phyloP scores from a whole-genome alignment of 2,888 invertebrate species.

The Bugulina stolonifera region DNA sequence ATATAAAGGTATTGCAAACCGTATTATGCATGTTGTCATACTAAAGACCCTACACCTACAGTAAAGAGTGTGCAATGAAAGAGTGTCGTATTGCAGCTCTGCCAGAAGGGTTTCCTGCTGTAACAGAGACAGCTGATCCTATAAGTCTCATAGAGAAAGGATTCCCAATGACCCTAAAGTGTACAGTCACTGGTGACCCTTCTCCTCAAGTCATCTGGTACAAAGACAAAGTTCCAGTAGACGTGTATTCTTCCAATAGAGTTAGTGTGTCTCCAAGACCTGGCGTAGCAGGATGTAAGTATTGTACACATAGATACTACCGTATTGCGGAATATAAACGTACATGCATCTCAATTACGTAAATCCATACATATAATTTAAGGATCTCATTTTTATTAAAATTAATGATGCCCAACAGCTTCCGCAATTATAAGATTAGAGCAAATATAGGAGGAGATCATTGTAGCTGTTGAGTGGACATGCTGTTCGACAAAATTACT shows the following conservation, averaged over 20 bases:
- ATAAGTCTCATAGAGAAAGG: constrained; percentile 81
- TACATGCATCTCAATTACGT: background rate
- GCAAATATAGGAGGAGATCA: too few species aligned
- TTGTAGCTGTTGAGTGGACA: too few species aligned
- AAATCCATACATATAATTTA: too few species aligned
- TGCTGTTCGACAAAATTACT: too few species aligned
- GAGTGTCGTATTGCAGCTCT: constrained; percentile 67
- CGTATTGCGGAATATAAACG: background rate
- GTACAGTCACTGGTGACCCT: constrained; percentile 80
- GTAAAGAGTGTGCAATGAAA: too few species aligned
- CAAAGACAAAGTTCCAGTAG: constrained; percentile 73
- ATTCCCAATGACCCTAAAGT: constrained; percentile 80
- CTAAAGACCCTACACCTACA: too few species aligned
- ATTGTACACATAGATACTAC: background rate
- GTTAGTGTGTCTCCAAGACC: background rate
- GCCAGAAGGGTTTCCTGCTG: constrained; percentile 85
- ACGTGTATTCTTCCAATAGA: constrained; percentile 57
- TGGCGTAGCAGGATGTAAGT: constrained; percentile 13
- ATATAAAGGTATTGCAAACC: too few species aligned
- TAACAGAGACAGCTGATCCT: constrained; percentile 79
- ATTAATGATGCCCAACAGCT: too few species aligned
- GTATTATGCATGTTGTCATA: too few species aligned
- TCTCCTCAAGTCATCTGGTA: constrained; percentile 80
- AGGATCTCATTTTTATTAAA: too few species aligned
- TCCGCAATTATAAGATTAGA: too few species aligned